Percentiles rank a stretch among this genome's conserved stretches.
Conservation (phyloP, 2,888 invertebrate genomes). For the Cotesia congregata region DNA sequence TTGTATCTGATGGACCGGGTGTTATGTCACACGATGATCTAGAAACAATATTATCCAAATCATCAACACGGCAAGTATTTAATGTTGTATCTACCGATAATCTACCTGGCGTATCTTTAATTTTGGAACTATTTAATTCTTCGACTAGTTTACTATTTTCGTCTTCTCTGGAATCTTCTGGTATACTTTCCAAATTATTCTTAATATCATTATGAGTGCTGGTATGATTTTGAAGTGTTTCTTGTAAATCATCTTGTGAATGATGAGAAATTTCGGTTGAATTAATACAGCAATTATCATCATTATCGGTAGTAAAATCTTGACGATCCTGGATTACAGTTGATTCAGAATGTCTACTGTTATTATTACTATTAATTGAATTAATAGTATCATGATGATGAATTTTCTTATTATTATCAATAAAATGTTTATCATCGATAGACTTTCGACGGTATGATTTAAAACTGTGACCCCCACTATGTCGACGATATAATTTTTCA, state of each 20-base stretch:
- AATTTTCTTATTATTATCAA: neutral
- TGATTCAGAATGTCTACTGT: slow-evolving; percentile 1
- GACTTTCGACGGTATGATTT: slow-evolving; percentile 23
- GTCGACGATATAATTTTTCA: slow-evolving; percentile 4
- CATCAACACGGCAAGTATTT: slow-evolving; percentile 21
- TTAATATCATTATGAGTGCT: neutral
- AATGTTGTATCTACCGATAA: slow-evolving; percentile 15
- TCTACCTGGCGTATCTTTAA: slow-evolving; percentile 22
- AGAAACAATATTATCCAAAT: slow-evolving; percentile 28
- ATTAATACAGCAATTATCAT: neutral
- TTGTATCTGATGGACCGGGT: slow-evolving; percentile 26
- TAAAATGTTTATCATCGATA: neutral
- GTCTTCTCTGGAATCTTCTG: slow-evolving; percentile 11
- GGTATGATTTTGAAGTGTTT: neutral
- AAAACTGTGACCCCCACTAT: slow-evolving; percentile 37
- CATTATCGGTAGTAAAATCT: slow-evolving; percentile 2
- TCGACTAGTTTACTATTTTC: slow-evolving; percentile 12
- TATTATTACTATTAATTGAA: neutral
- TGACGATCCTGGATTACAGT: neutral
- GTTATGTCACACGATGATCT: slow-evolving; percentile 23
- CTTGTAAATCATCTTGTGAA: slow-evolving; percentile 23
- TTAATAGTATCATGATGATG: neutral
- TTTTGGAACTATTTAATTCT: neutral
- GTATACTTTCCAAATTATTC: slow-evolving; percentile 5
- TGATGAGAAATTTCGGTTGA: neutral